Evolutionary conservation across 2,888 invertebrate species (phyloP), one percentile per base, ranked within the genome.

Genomic region (Drosophila nr. fundita): DNA sequence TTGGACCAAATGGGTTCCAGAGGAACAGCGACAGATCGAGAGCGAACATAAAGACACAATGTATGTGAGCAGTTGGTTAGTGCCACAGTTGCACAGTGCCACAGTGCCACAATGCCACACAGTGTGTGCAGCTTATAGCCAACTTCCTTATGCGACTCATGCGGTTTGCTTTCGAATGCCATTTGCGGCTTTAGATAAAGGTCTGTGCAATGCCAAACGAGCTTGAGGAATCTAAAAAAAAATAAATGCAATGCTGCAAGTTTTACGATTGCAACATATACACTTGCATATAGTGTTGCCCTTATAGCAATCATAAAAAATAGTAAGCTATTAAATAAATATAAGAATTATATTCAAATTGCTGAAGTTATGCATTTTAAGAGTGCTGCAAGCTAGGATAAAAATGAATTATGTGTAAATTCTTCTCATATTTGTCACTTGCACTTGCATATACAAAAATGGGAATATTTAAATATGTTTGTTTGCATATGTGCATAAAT

Each of bases 121-220:
- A 7, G 38, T n/a, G 45, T 45, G 45, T 34, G 36, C 70, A 68
- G 68, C 73, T 64, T 72, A 64, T 68, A 48, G 68, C 52, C 74
- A 64, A 71, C 75, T 71, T 75, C 73, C 83, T 82, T 75, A 66
- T 80, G 80, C 71, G 82, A 82, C 87, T 83, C 58, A 48, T 83
- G 83, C 62, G 87, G 87, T 73, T 87, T 76, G 72, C 83, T 82
- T 84, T 84, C 68, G 88, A 83, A 85, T 85, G 88, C 88, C 76
- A 85, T 84, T 84, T 87, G 87, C 63, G 83, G 76, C 85, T 73
- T 80, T 68, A 82, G 85, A 84, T 87, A 78, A 76, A 82, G 85
- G 78, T 80, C 60, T 72, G 77, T 24, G 68, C 82, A 81, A 68
- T 63, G 67, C 60, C 68, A 64, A 66, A 36, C 24, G 59, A 38